These are phyloP conservation scores for Eristalis tenax DNA, from an alignment of 2,888 invertebrate species.

Conservation along the genomic window DNA sequence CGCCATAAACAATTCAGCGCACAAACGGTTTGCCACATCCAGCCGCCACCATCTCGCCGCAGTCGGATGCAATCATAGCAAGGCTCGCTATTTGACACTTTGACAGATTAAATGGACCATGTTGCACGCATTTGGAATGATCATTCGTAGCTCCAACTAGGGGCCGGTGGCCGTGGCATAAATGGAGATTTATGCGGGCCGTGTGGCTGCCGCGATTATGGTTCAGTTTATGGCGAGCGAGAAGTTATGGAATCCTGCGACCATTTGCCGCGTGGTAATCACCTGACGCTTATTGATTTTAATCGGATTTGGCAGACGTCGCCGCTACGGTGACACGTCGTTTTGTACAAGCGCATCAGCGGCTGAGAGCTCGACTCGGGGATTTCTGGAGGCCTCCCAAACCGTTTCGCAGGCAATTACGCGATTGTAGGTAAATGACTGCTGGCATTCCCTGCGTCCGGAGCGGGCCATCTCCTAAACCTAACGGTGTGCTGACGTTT, in stretches of 20 bases:
- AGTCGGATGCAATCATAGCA: constrained; percentile 35
- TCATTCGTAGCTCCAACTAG: constrained; percentile 17
- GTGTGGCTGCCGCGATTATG: constrained; percentile 51
- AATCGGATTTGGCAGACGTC: constrained; percentile 65
- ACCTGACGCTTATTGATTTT: constrained; percentile 69
- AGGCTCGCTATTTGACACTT: constrained; percentile 57
- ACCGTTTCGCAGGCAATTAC: constrained; percentile 55
- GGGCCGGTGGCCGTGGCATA: constrained; percentile 27
- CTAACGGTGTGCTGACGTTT: constrained; percentile 70
- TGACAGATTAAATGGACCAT: constrained; percentile 68
- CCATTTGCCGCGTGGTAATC: constrained; percentile 58
- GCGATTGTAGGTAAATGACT: constrained; percentile 55
- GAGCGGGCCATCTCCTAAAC: background rate
- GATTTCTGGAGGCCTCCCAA: constrained; percentile 51
- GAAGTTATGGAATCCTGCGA: constrained; percentile 59
- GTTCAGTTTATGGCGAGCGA: constrained; percentile 57
- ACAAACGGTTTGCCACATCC: background rate
- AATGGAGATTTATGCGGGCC: constrained; percentile 62
- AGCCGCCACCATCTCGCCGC: background rate
- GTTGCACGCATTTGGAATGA: constrained; percentile 52
- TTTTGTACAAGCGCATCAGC: background rate
- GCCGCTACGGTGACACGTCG: background rate
- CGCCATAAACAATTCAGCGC: constrained; percentile 7
- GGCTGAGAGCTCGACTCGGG: background rate
- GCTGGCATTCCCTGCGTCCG: background rate